Percentiles rank a stretch among this genome's conserved stretches.
Conservation (phyloP, 2,888 invertebrate genomes). For the Hanleya hanleyi region DNA sequence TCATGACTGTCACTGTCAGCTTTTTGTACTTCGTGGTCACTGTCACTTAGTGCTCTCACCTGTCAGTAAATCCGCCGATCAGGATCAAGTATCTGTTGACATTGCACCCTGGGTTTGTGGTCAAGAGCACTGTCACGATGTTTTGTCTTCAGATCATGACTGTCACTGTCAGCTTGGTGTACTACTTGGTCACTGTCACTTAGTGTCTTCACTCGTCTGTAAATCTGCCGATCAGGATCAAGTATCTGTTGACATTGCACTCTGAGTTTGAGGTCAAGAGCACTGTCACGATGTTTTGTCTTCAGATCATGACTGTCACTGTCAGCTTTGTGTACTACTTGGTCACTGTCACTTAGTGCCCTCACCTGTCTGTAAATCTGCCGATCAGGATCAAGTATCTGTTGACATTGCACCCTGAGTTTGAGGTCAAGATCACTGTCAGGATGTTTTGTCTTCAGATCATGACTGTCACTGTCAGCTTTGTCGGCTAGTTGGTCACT, state of each 20-base stretch:
- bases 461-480: constrained; percentile 18
- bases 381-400: not conserved
- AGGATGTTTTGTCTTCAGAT: not conserved
- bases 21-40: constrained; percentile 8
- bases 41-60: constrained; percentile 25
- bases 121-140: not conserved
- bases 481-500: constrained; percentile 22
- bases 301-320: constrained; percentile 16
- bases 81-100: not conserved
- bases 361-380: not conserved
- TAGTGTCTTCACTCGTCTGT: no score
- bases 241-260: no score
- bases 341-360: constrained; percentile 25
- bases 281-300: not conserved
- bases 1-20: constrained; percentile 46
- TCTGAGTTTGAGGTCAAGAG: no score
- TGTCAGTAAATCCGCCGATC: constrained; percentile 1
- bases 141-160: not conserved
- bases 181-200: constrained; percentile 26
- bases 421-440: not conserved
- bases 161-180: not conserved
- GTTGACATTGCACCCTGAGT: not conserved
- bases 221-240: no score
- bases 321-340: constrained; percentile 16
- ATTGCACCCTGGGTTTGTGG: not conserved